A percentile compares a stretch with the other conserved stretches of the same genome.
These are phyloP conservation scores for Raja brachyura DNA, from an alignment of 2,113 vertebrate genomes.

Conservation along the genomic window DNA sequence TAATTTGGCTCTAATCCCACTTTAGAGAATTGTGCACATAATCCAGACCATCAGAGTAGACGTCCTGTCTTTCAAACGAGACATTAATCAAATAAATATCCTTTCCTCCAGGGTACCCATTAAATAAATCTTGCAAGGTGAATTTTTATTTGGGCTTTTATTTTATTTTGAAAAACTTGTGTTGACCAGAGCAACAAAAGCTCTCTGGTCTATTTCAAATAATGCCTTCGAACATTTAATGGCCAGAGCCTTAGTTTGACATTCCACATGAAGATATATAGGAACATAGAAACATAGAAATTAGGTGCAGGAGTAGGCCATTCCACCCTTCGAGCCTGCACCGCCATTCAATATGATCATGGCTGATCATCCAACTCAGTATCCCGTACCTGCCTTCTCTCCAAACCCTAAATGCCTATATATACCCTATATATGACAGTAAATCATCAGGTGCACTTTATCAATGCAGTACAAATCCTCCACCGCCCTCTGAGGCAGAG, in stretches of 20 bases:
- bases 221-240: background rate
- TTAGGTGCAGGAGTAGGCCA: no score
- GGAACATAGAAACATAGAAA: no score
- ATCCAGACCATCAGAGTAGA: background rate
- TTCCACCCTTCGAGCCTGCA: no score
- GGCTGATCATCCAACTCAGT: no score
- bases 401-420: no score
- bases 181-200: background rate
- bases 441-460: no score
- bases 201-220: background rate
- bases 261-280: background rate
- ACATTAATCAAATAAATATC: background rate
- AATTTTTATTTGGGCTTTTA: background rate
- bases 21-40: background rate
- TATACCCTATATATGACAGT: background rate
- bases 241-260: background rate
- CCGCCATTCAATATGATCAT: no score
- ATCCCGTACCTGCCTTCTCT: no score
- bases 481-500: no score
- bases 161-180: background rate
- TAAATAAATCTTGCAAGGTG: background rate
- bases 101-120: background rate
- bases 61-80: background rate
- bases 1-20: background rate
- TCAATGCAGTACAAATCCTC: background rate